These are phyloP conservation scores for Lophius americanus DNA, from an alignment of 2,797 vertebrate species.

Conservation along the genomic window DNA sequence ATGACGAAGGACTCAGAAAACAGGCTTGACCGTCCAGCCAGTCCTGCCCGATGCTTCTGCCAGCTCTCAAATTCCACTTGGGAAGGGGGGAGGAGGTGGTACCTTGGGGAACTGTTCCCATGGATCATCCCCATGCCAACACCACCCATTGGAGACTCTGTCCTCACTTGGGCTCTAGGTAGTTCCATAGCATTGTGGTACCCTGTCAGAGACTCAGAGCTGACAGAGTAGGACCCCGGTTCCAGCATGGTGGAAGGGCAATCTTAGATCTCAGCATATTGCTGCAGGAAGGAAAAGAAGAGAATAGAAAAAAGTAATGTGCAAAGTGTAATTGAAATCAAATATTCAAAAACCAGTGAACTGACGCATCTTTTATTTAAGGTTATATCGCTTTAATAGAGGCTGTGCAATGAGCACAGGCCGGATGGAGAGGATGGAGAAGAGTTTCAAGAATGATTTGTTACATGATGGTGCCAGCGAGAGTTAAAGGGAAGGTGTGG, in stretches of 20 bases:
- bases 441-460: too few relatives aligned
- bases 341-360: neutral
- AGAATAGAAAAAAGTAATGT: neutral
- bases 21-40: conserved; percentile 73
- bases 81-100: conserved; percentile 77
- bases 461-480: too few relatives aligned
- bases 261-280: conserved; percentile 85
- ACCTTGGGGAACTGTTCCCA: conserved; percentile 66
- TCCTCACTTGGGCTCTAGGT: conserved; percentile 38
- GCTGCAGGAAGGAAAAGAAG: conserved; percentile 71
- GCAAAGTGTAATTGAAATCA: conserved; percentile 1
- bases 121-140: conserved; percentile 63
- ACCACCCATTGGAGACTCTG: conserved; percentile 26
- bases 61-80: conserved; percentile 86
- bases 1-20: conserved; percentile 73
- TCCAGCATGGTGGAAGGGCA: conserved; percentile 86
- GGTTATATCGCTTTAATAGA: too few relatives aligned
- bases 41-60: conserved; percentile 84
- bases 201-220: conserved; percentile 82
- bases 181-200: conserved; percentile 75
- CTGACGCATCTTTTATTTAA: conserved; percentile 3
- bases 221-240: conserved; percentile 85
- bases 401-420: neutral
- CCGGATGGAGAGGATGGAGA: too few relatives aligned
- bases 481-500: too few relatives aligned